Evolutionary conservation across 92 coral and sea anemone genomes (phyloP), one percentile per base, ranked within the genome.

Genomic region (Anthopleura xanthogrammica): DNA sequence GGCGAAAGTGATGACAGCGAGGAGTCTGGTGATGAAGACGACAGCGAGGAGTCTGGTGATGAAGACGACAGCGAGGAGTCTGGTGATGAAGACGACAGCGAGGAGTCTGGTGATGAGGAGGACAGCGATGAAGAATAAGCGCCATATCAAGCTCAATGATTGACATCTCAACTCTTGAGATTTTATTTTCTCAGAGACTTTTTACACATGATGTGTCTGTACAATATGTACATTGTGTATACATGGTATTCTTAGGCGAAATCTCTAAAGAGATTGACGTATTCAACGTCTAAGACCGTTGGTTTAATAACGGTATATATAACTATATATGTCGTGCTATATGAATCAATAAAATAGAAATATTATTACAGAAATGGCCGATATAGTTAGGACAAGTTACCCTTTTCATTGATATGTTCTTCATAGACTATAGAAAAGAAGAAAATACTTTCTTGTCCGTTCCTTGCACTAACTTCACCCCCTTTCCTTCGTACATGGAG

Each of bases 161-260:
- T 23, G 12, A 64, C 72, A 58, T 41, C 62, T 62, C 12, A 17
- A 50, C 87, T 85, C 66, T 83, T 85, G 87, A 85, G 82, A 20
- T 56, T 80, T 29, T 29, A 46, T 5, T 46, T 29, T 19, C 87
- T 85, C 87, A 85, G 87, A 78, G 87, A 85, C 87, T 36, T 64
- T 85, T 40, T 60, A 22, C 72, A 64, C 72, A 64, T 22, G 72
- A 64, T 20, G 72, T 64, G 72, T 64, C 17, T 80, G 83, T 66
- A 80, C 76, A 46, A 16, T 65, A 41, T 66, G 76, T 80, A 80
- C 83, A 80, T 80, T 7, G 9, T 46, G 50, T 46, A 46, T 46
- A 46, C 50, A 46, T 46, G 50, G 7, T 5, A 46, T 46, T 5
- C 50, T 46, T 46, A 46, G 50, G 9, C 6, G 50, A 2, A 5